Evolutionary conservation across 2,797 vertebrate genomes (phyloP).

Genomic region (Bufotes viridis): DNA sequence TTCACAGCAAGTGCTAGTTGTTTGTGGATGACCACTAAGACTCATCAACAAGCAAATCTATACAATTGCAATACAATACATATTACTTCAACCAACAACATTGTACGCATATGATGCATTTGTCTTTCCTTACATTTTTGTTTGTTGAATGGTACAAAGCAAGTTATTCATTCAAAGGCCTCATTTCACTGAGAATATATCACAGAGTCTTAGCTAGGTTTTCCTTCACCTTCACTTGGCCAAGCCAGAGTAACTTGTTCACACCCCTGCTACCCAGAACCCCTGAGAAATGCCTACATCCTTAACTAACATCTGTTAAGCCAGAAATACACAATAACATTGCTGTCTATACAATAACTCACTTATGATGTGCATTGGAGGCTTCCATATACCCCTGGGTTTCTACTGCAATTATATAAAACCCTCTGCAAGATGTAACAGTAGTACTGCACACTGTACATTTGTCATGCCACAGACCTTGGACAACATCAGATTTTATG

Average conservation of each 20-base stretch:
- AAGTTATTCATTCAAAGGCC: slow-evolving; percentile 1
- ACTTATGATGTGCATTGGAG: too few species aligned
- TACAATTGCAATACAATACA: background rate
- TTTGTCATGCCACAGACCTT: too few species aligned
- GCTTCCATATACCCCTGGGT: too few species aligned
- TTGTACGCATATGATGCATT: background rate
- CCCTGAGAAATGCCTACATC: too few species aligned
- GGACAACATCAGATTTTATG: background rate
- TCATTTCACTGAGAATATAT: background rate
- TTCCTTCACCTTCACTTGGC: background rate
- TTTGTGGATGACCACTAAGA: background rate
- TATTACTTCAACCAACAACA: background rate
- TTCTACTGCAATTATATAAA: too few species aligned
- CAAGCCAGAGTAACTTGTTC: too few species aligned
- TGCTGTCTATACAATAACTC: too few species aligned
- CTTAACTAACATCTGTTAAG: too few species aligned
- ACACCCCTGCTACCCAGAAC: too few species aligned
- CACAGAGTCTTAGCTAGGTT: background rate
- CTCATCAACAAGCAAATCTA: background rate
- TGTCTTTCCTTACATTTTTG: background rate
- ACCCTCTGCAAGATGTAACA: too few species aligned
- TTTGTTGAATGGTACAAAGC: background rate
- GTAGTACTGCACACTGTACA: too few species aligned
- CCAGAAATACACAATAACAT: too few species aligned
- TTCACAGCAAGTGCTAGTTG: slow-evolving; percentile 2